These are phyloP conservation scores for Tenrec ecaudatus DNA, from an alignment of 2,113 vertebrate genomes.

Conservation along the genomic window DNA sequence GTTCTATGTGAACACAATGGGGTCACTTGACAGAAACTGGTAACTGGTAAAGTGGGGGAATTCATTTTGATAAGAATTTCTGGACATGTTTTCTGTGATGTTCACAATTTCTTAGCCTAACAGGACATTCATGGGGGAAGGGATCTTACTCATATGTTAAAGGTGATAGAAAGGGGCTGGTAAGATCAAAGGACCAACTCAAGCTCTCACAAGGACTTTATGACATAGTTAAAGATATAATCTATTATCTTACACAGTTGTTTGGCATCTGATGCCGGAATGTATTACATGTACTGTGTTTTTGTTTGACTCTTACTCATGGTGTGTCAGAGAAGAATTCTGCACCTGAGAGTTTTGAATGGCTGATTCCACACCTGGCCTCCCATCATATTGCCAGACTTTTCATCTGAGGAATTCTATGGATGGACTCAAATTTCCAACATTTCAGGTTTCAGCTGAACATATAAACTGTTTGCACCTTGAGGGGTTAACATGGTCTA, in stretches of 20 bases:
- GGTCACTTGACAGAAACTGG: no score
- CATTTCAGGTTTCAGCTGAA: no score
- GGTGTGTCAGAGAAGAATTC: not conserved
- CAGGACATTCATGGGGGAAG: not conserved
- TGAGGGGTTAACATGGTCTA: not conserved
- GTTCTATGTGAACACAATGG: no score
- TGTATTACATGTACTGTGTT: not conserved
- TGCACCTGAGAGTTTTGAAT: not conserved
- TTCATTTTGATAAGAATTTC: not conserved
- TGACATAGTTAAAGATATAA: not conserved
- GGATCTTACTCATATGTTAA: not conserved
- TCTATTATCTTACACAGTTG: not conserved
- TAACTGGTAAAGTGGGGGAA: not conserved
- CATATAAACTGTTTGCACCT: no score
- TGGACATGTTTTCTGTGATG: not conserved
- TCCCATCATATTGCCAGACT: not conserved
- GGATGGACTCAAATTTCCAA: not conserved
- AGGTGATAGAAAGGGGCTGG: not conserved
- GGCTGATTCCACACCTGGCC: not conserved
- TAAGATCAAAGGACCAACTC: not conserved
- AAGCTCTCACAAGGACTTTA: not conserved
- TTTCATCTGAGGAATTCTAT: not conserved
- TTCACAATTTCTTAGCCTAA: not conserved
- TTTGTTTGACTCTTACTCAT: no score
- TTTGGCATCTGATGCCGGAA: not conserved